Conservation (phyloP, 2,888 invertebrate genomes). For the Drosophila maculinotata region DNA sequence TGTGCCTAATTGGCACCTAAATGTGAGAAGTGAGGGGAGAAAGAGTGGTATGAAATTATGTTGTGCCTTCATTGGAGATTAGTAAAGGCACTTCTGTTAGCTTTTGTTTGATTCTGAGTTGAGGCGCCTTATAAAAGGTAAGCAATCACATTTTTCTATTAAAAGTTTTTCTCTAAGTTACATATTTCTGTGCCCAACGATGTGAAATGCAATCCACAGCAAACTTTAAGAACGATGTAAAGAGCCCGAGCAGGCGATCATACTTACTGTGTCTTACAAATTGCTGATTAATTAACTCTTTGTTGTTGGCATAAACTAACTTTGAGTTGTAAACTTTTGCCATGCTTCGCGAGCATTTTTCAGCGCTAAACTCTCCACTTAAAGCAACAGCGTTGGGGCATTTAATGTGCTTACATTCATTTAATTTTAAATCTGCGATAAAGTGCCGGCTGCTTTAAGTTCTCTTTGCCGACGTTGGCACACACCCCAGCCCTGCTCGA, state of each 20-base stretch:
- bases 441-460: slow-evolving; percentile 72
- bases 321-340: slow-evolving; percentile 51
- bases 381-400: slow-evolving; percentile 53
- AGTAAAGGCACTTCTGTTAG: slow-evolving; percentile 6
- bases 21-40: neutral
- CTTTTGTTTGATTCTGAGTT: neutral
- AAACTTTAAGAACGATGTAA: slow-evolving; percentile 40
- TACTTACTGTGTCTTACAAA: slow-evolving; percentile 57
- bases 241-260: slow-evolving; percentile 49
- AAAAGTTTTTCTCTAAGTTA: neutral
- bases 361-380: slow-evolving; percentile 42
- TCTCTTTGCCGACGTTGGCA: slow-evolving; percentile 6
- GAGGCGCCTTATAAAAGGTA: neutral
- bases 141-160: slow-evolving; percentile 8
- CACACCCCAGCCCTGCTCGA: slow-evolving; percentile 1
- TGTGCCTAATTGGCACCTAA: slow-evolving; percentile 41
- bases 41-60: slow-evolving; percentile 37
- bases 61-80: slow-evolving; percentile 28
- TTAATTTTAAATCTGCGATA: slow-evolving; percentile 75
- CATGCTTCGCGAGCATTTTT: slow-evolving; percentile 6
- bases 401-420: slow-evolving; percentile 79
- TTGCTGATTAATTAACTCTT: slow-evolving; percentile 76
- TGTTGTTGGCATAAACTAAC: slow-evolving; percentile 61
- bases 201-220: slow-evolving; percentile 11
- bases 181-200: neutral